Evolutionary conservation across 2,797 vertebrate genomes (phyloP).

Genomic region (Manis pentadactyla): DNA sequence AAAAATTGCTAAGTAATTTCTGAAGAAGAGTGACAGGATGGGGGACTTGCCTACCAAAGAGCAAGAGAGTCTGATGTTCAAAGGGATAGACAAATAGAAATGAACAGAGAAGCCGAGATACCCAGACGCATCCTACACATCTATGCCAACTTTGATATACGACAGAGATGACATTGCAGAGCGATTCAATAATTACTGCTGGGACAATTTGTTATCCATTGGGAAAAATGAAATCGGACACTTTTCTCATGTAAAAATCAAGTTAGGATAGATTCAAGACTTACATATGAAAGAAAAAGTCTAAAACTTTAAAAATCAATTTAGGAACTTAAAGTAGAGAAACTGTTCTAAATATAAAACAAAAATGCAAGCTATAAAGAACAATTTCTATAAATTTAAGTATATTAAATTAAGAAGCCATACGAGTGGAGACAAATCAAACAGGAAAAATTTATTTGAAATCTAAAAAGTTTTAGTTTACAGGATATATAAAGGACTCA

Average conservation of each 20-base stretch:
- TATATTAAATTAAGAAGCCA: background rate
- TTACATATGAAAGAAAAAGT: background rate
- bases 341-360: background rate
- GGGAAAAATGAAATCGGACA: background rate
- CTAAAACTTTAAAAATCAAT: background rate
- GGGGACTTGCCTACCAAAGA: background rate
- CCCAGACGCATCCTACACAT: background rate
- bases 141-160: background rate
- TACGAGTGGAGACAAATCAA: background rate
- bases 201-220: background rate
- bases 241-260: background rate
- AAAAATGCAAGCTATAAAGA: background rate
- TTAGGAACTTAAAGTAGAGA: background rate
- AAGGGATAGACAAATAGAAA: background rate
- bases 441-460: background rate
- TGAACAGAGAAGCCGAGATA: too few species aligned
- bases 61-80: background rate
- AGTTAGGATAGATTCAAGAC: background rate
- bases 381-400: background rate
- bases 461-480: background rate
- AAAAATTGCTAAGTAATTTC: background rate
- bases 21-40: background rate
- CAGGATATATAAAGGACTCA: background rate
- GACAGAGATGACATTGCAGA: background rate
- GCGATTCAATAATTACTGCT: background rate